phyloP scores from a whole-genome alignment of 2,113 vertebrate species.

The Sphyrna mokarran region DNA sequence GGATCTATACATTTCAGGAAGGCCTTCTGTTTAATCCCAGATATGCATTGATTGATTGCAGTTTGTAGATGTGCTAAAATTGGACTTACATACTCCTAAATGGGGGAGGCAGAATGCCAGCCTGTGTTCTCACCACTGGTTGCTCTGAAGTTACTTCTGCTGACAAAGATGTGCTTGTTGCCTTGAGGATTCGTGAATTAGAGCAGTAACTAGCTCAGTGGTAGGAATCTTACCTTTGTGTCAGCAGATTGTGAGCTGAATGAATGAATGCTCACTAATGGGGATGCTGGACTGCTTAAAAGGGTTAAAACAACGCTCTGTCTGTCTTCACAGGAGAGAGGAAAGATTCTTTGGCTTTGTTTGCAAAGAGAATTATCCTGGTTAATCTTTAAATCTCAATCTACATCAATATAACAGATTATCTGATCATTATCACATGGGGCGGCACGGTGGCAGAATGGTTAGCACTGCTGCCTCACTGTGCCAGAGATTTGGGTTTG shows the following conservation, averaged over 20 bases:
- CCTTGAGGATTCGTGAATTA: neutral
- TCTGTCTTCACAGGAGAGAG: neutral
- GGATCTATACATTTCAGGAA: neutral
- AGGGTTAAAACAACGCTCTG: neutral
- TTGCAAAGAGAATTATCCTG: neutral
- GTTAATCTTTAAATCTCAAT: neutral
- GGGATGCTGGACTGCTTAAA: neutral
- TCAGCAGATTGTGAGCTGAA: neutral
- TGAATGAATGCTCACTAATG: no score
- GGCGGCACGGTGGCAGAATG: no score
- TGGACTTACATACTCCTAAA: neutral
- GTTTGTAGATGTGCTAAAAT: neutral
- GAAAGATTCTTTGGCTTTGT: neutral
- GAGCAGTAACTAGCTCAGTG: neutral
- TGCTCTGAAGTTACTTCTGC: neutral
- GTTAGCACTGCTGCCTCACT: no score
- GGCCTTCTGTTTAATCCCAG: neutral
- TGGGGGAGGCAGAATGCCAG: neutral
- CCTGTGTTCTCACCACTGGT: neutral
- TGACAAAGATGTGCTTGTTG: neutral
- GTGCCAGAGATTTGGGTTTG: no score
- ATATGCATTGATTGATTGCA: no score
- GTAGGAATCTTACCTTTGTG: neutral
- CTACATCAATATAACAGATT: neutral
- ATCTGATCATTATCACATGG: neutral